phyloP scores from a whole-genome alignment of 2,888 invertebrate species.

The Sinopyrophorus schimmeli region DNA sequence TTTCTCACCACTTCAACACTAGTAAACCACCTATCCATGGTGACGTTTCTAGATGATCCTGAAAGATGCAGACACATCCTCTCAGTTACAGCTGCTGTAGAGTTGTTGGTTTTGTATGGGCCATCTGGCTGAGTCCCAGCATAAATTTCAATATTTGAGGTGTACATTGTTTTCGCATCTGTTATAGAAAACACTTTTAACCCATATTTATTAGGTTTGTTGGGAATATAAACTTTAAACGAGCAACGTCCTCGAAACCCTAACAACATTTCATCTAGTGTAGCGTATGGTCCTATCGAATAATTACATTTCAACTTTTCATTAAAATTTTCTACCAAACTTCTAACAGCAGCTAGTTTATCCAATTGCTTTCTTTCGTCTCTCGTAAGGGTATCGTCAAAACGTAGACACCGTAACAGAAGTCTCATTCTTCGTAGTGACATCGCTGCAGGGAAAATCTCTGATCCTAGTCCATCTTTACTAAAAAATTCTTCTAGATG shows the following conservation, averaged over 20 bases:
- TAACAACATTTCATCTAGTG: slow-evolving; percentile 25
- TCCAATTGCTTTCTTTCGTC: slow-evolving; percentile 6
- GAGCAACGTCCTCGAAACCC: slow-evolving; percentile 21
- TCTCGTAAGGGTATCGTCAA: slow-evolving; percentile 11
- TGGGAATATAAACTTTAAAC: slow-evolving; percentile 24
- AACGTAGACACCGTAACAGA: slow-evolving; percentile 13
- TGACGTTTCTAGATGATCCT: slow-evolving; percentile 14
- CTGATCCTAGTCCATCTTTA: slow-evolving; percentile 6
- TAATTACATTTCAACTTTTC: slow-evolving; percentile 34
- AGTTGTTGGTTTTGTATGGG: slow-evolving; percentile 18
- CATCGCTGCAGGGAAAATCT: slow-evolving; percentile 11
- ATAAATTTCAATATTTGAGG: slow-evolving; percentile 27
- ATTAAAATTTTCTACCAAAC: slow-evolving; percentile 39
- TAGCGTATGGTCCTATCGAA: slow-evolving; percentile 19
- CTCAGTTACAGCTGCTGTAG: slow-evolving; percentile 8
- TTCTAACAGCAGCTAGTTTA: slow-evolving; percentile 16
- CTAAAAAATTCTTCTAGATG: slow-evolving; percentile 21
- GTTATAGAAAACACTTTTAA: slow-evolving; percentile 24
- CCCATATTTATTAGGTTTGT: slow-evolving; percentile 22
- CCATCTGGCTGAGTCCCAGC: slow-evolving; percentile 21
- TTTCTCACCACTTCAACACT: not conserved
- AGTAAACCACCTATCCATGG: slow-evolving; percentile 17
- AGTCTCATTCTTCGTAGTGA: not conserved
- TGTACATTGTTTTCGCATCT: slow-evolving; percentile 30
- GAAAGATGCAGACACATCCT: slow-evolving; percentile 16